phyloP scores from a whole-genome alignment of 2,113 vertebrate species.

The Thalassoma bifasciatum region DNA sequence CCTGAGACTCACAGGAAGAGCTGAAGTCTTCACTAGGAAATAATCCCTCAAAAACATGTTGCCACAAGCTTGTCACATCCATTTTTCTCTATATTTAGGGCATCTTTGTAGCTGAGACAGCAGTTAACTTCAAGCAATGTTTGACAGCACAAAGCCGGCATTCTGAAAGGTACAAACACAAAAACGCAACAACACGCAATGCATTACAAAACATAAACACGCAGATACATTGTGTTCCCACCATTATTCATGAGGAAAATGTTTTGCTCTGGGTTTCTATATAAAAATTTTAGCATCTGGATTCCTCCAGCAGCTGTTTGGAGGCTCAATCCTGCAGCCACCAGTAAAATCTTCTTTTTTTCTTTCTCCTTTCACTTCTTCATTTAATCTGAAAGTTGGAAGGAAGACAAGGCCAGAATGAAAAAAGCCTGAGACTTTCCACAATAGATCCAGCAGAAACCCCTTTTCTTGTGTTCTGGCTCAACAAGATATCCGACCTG shows the following conservation, averaged over 20 bases:
- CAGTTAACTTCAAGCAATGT: constrained; percentile 1
- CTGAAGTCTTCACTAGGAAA: constrained; percentile 38
- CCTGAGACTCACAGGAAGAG: constrained; percentile 15
- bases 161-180: constrained; percentile 15
- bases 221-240: neutral
- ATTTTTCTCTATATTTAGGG: constrained; percentile 23
- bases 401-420: constrained; percentile 18
- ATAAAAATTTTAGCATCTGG: constrained; percentile 6
- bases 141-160: neutral
- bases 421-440: constrained; percentile 14
- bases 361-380: neutral
- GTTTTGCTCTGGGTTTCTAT: neutral
- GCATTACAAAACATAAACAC: neutral
- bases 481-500: constrained; percentile 37
- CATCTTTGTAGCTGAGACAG: constrained; percentile 14
- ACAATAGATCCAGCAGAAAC: constrained; percentile 23
- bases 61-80: constrained; percentile 19
- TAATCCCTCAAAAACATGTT: constrained; percentile 41
- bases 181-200: constrained; percentile 19
- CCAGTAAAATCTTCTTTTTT: constrained; percentile 10
- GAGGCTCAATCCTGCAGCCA: constrained; percentile 9
- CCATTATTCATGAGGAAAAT: neutral
- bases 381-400: constrained; percentile 19
- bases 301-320: constrained; percentile 1
- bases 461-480: constrained; percentile 37